Evolutionary conservation across 1,140 invertebrate genomes (phyloP).

Genomic region (Zaprionus inermis): DNA sequence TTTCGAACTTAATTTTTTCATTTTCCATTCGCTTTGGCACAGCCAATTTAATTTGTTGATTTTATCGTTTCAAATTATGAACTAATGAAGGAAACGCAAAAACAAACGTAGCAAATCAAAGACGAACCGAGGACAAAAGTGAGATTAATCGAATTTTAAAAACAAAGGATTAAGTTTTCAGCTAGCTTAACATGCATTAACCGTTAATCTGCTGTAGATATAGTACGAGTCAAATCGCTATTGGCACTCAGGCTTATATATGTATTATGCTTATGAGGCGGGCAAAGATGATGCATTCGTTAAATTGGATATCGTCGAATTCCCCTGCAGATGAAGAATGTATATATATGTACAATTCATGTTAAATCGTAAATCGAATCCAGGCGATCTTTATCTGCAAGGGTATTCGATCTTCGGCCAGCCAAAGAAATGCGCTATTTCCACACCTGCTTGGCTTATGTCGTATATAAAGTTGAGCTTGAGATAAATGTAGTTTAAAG

Average conservation of each 20-base stretch:
- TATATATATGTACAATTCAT: constrained; percentile 6
- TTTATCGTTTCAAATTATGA: constrained; percentile 46
- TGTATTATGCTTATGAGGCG: constrained; percentile 20
- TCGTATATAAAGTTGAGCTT: constrained; percentile 20
- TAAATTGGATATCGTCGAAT: background rate
- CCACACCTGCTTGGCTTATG: constrained; percentile 4
- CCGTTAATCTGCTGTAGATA: constrained; percentile 18
- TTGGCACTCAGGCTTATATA: constrained; percentile 19
- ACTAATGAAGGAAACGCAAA: constrained; percentile 61
- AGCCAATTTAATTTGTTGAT: constrained; percentile 41
- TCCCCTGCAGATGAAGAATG: constrained; percentile 7
- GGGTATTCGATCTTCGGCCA: constrained; percentile 10
- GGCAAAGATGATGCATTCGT: constrained; percentile 18
- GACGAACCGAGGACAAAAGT: constrained; percentile 35
- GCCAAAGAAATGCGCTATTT: background rate
- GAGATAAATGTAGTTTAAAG: constrained; percentile 24
- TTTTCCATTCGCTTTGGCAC: constrained; percentile 43
- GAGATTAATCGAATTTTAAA: constrained; percentile 30
- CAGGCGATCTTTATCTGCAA: constrained; percentile 5
- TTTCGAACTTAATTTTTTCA: constrained; percentile 46
- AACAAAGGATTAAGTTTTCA: constrained; percentile 21
- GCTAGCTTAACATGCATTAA: constrained; percentile 52
- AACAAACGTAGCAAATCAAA: constrained; percentile 35
- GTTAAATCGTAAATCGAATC: background rate
- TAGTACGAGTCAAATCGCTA: constrained; percentile 13